Conservation (phyloP, 1,140 invertebrate genomes). For the Diprion similis region DNA sequence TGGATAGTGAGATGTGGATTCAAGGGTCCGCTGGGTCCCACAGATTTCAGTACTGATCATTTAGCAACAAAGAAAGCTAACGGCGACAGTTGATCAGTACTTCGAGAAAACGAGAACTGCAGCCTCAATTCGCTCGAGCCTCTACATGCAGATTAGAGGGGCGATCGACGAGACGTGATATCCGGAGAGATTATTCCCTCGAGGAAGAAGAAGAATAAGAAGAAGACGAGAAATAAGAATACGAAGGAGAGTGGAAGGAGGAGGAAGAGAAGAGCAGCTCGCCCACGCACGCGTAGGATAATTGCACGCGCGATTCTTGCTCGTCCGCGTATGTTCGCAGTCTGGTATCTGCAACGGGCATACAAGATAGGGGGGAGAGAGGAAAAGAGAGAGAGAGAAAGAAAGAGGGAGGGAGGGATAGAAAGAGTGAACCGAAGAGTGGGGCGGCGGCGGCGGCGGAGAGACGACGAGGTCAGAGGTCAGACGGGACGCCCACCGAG, state of each 20-base stretch:
- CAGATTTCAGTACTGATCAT: no score
- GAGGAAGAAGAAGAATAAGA: no score
- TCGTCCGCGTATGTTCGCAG: conserved; percentile 27
- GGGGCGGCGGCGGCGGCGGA: background rate
- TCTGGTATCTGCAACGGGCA: conserved; percentile 41
- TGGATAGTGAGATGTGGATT: no score
- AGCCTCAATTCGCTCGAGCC: no score
- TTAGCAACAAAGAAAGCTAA: no score
- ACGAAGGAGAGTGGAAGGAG: conserved; percentile 19
- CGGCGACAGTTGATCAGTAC: no score
- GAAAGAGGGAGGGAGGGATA: conserved; percentile 1
- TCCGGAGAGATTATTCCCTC: no score
- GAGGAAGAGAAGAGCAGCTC: conserved; percentile 36
- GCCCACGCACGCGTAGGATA: conserved; percentile 61
- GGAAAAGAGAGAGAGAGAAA: background rate
- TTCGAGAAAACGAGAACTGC: no score
- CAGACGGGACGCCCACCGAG: conserved; percentile 56
- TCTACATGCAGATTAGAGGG: no score
- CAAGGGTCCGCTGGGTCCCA: no score
- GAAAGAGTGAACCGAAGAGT: background rate
- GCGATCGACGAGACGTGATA: no score
- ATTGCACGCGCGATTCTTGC: conserved; percentile 57
- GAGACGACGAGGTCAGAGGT: conserved; percentile 44
- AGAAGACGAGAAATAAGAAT: background rate
- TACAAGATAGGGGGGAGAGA: background rate